phyloP scores from a whole-genome alignment of 2,888 invertebrate species.

The Dynastes grantii region DNA sequence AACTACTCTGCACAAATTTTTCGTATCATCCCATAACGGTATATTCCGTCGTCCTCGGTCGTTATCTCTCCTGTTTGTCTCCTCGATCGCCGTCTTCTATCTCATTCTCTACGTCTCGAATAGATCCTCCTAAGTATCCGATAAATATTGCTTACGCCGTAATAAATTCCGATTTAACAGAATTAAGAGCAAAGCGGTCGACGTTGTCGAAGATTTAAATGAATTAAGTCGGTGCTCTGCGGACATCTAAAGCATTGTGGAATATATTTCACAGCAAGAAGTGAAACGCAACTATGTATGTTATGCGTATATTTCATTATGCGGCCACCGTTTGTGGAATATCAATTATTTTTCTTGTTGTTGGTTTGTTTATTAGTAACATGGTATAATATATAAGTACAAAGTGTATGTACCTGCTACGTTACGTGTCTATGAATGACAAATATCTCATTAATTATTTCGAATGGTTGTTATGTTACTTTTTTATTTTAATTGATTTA shows the following conservation, averaged over 20 bases:
- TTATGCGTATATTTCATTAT: slow-evolving; percentile 8
- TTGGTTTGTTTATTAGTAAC: neutral
- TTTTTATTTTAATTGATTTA: neutral
- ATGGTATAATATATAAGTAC: neutral
- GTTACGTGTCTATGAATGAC: neutral
- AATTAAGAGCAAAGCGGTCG: slow-evolving; percentile 20
- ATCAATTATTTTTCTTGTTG: slow-evolving; percentile 15
- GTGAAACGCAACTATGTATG: too few relatives aligned
- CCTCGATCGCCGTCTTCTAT: neutral
- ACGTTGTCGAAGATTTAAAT: slow-evolving; percentile 3
- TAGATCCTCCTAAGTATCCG: slow-evolving; percentile 4
- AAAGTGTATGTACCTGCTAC: neutral
- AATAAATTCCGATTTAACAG: slow-evolving; percentile 34
- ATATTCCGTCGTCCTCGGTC: slow-evolving; percentile 5
- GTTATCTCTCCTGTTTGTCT: slow-evolving; percentile 19
- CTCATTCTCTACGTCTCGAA: neutral
- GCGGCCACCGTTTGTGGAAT: slow-evolving; percentile 1
- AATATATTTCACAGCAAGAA: neutral
- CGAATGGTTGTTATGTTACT: neutral
- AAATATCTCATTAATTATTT: slow-evolving; percentile 13
- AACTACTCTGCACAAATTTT: slow-evolving; percentile 41
- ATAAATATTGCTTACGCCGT: slow-evolving; percentile 31
- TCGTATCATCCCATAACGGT: slow-evolving; percentile 43
- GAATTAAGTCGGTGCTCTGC: slow-evolving; percentile 13
- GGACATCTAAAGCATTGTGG: neutral